Evolutionary conservation across 2,888 invertebrate species (phyloP).

Genomic region (Empis stercorea): DNA sequence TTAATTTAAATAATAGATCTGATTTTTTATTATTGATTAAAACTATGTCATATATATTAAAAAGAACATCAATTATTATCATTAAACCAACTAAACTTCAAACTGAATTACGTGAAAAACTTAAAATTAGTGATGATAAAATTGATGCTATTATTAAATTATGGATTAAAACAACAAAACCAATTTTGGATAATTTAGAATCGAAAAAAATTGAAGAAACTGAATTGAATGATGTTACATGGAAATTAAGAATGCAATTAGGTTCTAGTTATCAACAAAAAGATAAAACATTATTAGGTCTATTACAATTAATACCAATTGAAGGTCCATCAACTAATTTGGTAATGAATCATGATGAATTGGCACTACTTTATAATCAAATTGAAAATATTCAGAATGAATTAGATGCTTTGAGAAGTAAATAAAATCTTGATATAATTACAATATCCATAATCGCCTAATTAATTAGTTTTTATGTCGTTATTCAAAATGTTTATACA

Average conservation of each 20-base stretch:
- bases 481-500: too few relatives aligned
- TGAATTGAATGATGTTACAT: conserved; percentile 40
- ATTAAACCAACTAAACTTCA: conserved; percentile 42
- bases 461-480: too few relatives aligned
- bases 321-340: conserved; percentile 36
- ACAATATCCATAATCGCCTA: neutral
- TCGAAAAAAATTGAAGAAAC: conserved; percentile 30
- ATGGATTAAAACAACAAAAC: conserved; percentile 41
- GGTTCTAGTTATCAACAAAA: conserved; percentile 38
- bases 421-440: neutral
- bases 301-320: conserved; percentile 37
- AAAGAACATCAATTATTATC: conserved; percentile 39
- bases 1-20: neutral
- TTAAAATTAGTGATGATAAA: conserved; percentile 40
- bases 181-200: conserved; percentile 39
- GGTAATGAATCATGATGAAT: conserved; percentile 40
- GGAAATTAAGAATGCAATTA: conserved; percentile 43
- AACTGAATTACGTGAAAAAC: conserved; percentile 36
- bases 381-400: conserved; percentile 41
- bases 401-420: conserved; percentile 26
- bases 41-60: conserved; percentile 38
- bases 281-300: conserved; percentile 37
- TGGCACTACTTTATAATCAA: conserved; percentile 39
- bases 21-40: conserved; percentile 33
- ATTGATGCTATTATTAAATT: conserved; percentile 41